Base-by-base conservation (phyloP, 2,797 vertebrate genomes). In the Tachyglossus aculeatus region DNA sequence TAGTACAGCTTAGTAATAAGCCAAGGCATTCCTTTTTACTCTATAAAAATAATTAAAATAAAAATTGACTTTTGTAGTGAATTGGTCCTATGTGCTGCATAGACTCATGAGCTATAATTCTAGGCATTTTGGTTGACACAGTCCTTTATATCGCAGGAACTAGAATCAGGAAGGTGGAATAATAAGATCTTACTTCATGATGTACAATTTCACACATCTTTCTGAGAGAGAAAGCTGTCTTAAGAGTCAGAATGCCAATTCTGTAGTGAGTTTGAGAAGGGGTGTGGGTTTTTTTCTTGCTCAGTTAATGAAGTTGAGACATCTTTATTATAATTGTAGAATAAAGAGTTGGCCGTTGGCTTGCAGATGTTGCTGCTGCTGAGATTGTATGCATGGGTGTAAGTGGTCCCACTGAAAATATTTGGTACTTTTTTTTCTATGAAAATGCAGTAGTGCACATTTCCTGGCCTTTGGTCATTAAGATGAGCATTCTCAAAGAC, bases 1-100 rank as follows among this genome's bases (percentile, higher is more conserved):
- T 72, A 88, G 74, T 74, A 72, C 74, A 74, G 63, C 44, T 84
- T n/a, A 0, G 62, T 84, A 81, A 87, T 90, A 91, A 90, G 91
- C 91, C 86, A 87, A 68, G 63, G 67, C 67, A 66, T 69, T 88
- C 67, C 71, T 51, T 88, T 87, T 72, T 48, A 64, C 45, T 69
- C 87, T 75, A 87, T 61, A 87, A 88, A 88, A 90, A 85, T 90
- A 92, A 91, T 92, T 91, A 88, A 87, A 90, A 71, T 71, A 85
- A 84, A 89, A 89, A 88, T 81, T 43, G 70, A 83, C 77, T 80
- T 62, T 86, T 75, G 80, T 62, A 74, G 78, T 66, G 86, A 80
- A 67, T 70, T 67, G 85, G 86, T 84, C 79, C 64, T 87, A 80
- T 80, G 88, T 85, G 85, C 67, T 75, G 81, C 78, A 73, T 24